phyloP scores from a whole-genome alignment of 2,888 invertebrate genomes.

The Euzetes globulus region DNA sequence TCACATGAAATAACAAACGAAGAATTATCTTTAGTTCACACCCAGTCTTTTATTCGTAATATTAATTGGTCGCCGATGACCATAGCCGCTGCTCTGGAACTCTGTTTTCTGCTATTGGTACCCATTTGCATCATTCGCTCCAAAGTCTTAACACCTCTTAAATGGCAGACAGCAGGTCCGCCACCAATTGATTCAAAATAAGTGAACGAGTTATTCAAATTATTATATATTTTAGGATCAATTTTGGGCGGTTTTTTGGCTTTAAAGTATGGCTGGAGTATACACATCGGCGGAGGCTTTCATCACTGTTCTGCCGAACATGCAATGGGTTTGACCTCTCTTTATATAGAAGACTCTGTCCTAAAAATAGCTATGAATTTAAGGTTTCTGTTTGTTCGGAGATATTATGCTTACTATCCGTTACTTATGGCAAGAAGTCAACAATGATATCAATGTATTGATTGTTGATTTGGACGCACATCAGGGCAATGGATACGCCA shows the following conservation, averaged over 20 bases:
- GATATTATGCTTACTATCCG: conserved; percentile 72
- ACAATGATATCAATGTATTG: conserved; percentile 56
- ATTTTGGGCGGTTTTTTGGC: conserved; percentile 67
- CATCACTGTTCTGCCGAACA: conserved; percentile 70
- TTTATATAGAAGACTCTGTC: background rate
- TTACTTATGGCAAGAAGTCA: conserved; percentile 55
- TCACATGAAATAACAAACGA: conserved; percentile 50
- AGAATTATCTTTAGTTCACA: conserved; percentile 69
- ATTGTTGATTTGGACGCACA: conserved; percentile 87
- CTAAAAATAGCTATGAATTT: background rate
- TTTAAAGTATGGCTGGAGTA: conserved; percentile 72
- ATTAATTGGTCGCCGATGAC: conserved; percentile 24
- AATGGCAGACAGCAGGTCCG: conserved; percentile 72
- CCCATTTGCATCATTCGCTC: conserved; percentile 69
- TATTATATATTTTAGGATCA: conserved; percentile 16
- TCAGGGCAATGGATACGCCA: conserved; percentile 84
- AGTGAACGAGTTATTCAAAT: no score
- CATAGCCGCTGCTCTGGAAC: conserved; percentile 71
- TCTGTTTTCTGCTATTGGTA: conserved; percentile 62
- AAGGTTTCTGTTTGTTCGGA: conserved; percentile 72
- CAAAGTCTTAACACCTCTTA: conserved; percentile 68
- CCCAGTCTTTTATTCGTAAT: conserved; percentile 58
- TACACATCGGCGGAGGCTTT: conserved; percentile 85
- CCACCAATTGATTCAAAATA: no score
- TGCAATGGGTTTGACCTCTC: conserved; percentile 59